Base-by-base conservation (phyloP, 2,888 invertebrate genomes). In the Pteria penguin region DNA sequence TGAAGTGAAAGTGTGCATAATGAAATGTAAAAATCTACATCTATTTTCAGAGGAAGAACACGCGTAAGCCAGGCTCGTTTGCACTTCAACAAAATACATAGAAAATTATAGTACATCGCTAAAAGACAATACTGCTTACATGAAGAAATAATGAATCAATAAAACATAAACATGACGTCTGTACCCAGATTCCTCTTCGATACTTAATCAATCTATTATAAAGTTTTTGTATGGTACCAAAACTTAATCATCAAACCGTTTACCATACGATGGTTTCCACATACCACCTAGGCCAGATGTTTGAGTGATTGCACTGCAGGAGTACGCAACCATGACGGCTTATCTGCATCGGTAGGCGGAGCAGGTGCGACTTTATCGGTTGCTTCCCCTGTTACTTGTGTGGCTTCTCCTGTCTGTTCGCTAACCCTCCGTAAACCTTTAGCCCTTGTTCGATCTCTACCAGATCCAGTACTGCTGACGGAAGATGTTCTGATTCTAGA, bases 281-380 rank as follows among this genome's bases (percentile, higher is more conserved):
- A n/a, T 0, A 18, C 62, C 14, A 2, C 32, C 55, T 55, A 74
- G 18, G 74, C 74, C 26, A 74, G 24, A 68, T 74, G 68, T 62
- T 74, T 74, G 2, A 24, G 27, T 3, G 68, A 55, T 31, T 61
- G 32, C 29, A 36, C 54, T 1, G 62, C 62, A 27, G 62, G 55
- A 27, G 74, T 45, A 31, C 33, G 58, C 14, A 74, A 58, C 74
- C 74, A 74, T 36, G 68, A 32, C 24, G 68, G 24, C 26, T 33
- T 61, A 22, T 69, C 74, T 22, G 29, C 32, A 31, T 74, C 68
- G 3, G 52, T 24, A 27, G 57, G 24, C 8, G 55, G 57, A 31
- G 29, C 32, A 1, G 29, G 8, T n/a, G 22, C 31, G 22, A 8
- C 55, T 45, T 45, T 45, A 18, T 8, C 18, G 18, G 8, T 18